phyloP scores from a whole-genome alignment of 2,888 invertebrate genomes.

The Bellardia pandia region DNA sequence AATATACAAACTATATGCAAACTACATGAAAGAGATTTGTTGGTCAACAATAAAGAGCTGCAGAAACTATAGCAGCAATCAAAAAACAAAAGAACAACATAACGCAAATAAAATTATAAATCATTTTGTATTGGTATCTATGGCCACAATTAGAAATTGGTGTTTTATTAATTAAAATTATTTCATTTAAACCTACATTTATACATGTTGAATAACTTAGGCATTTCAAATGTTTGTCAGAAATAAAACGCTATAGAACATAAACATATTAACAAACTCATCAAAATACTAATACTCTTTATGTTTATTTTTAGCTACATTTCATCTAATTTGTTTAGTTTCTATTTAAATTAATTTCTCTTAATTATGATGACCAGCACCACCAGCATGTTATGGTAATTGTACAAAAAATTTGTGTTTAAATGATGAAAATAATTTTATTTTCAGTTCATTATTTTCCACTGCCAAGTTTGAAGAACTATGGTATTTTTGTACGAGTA shows the following conservation, averaged over 20 bases:
- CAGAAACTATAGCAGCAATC: not conserved
- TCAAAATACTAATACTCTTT: conserved; percentile 21
- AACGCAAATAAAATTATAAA: not conserved
- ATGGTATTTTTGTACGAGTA: conserved; percentile 6
- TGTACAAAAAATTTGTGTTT: no score
- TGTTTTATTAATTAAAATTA: conserved; percentile 12
- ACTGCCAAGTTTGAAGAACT: conserved; percentile 68
- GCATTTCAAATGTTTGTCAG: not conserved
- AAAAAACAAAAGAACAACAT: not conserved
- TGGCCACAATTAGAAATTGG: conserved; percentile 7
- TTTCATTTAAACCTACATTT: not conserved
- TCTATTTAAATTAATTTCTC: conserved; percentile 37
- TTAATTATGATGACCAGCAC: conserved; percentile 18
- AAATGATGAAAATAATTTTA: conserved; percentile 40
- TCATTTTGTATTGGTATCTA: not conserved
- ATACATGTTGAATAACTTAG: not conserved
- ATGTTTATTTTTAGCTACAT: conserved; percentile 14
- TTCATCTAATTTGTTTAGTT: conserved; percentile 19
- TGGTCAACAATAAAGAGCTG: not conserved
- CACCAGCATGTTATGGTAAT: not conserved
- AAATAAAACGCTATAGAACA: not conserved
- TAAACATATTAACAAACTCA: conserved; percentile 23
- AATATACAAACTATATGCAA: not conserved
- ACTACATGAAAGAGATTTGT: conserved; percentile 6
- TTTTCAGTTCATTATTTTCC: conserved; percentile 42